Base-by-base conservation (phyloP, 2,113 vertebrate genomes). In the Podarcis muralis region DNA sequence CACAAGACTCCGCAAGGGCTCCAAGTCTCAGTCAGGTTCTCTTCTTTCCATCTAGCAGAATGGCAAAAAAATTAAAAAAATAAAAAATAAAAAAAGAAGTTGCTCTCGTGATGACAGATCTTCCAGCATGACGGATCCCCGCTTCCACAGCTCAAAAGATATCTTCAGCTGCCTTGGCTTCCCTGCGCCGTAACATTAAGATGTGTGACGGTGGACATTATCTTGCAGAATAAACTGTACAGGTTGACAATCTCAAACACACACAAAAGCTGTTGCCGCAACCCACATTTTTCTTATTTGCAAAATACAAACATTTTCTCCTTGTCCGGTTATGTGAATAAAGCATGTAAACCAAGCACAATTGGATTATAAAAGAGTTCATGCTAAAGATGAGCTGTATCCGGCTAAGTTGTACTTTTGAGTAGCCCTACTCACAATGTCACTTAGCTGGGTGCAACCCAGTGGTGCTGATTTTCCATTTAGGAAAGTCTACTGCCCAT, bases 41-140 rank as follows among this genome's bases (percentile, higher is more conserved):
- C 94, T 95, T 95, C 94, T 92, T 94, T 97, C 95, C 95, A 94
- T 95, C 95, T 97, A 95, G 94, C 93, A 85, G 96, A 96, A 93
- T 92, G 92, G 94, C 93, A 94, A 94, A 92, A 95, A 94, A 95
- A 0, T 3, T 35, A 81, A 80, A 80, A 94, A 95, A 0, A 6
- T 35, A 81, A 80, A 80, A 97, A 97, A 96, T 93, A 94, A 96
- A 43, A 43, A 43, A 43, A 43, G 43, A 43, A 96, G 96, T 92
- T 95, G 95, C 94, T 94, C 93, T 97, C 97, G 97, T 93, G 94
- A 92, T 94, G 92, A 94, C 94, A 95, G 92, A 89, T 97, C 96
- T 97, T 97, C 96, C 89, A 91, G 91, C 87, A 59, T 76, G 94
- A 92, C 93, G 94, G 94, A 25, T 97, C 94, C 93, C 96, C 95